Evolutionary conservation across 2,113 vertebrate species (phyloP), one percentile per base, ranked within the genome.

Genomic region (Hystrix brachyura): DNA sequence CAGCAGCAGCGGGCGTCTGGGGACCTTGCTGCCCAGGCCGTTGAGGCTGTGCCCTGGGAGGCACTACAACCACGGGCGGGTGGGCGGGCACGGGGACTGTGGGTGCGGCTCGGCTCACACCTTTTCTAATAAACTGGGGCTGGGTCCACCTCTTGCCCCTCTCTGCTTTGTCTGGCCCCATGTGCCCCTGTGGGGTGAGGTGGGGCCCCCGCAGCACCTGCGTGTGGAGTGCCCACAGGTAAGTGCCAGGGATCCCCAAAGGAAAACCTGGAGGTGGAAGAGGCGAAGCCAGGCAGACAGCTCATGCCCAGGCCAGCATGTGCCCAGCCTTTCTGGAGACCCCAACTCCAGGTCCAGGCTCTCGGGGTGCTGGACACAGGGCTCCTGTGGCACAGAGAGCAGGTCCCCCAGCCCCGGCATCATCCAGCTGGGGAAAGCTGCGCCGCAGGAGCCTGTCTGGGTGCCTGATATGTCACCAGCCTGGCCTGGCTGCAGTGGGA

Each of bases 111-210:
- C 97, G 98, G 96, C 97, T 93, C 96, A 97, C 97, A 94, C 95
- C 89, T 98, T 98, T 98, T 98, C 98, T 98, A 98, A 98, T 98
- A 98, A 98, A 98, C 17, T 86, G 87, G 97, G 98, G 92, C 96
- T 98, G 98, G 94, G 95, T 97, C 96, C 97, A 94, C 94, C 69
- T 0, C 38, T 21, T 25, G 93, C 46, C 86, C 93, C 19, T 55
- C 38, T 85, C 81, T 29, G 55, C 29, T 87, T 64, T 10, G 4
- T 62, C 76, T 19, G 64, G 12, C 43, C 19, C 11, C 1, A 6
- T 13, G 59, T 7, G 6, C 23, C 80, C 5, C 17, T 3, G 7
- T 0, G 5, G 11, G 27, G 18, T 4, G 34, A 1, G 1, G 69
- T 57, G 4, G 19, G 53, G 80, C 1, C 15, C 0, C 5, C 0